Conservation (phyloP, 2,797 vertebrate genomes). For the Brachyrhaphis roseni region DNA sequence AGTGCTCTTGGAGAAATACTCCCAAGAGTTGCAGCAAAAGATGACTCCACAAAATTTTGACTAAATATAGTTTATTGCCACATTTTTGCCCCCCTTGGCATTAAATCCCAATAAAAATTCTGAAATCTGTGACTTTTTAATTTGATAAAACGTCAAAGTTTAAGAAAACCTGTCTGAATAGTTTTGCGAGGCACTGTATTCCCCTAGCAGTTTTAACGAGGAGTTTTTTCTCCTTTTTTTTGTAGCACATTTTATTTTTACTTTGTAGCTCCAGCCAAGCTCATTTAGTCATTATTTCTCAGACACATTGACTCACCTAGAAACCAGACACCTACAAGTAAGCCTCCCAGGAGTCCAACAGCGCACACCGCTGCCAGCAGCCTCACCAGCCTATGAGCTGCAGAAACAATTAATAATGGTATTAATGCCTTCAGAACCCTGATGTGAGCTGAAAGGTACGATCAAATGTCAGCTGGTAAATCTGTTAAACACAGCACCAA, state of each 20-base stretch:
- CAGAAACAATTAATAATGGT: slow-evolving; percentile 61
- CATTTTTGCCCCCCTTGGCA: not conserved
- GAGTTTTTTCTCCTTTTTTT: not conserved
- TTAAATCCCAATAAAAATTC: not conserved
- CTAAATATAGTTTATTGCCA: not conserved
- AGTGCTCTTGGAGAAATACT: not conserved
- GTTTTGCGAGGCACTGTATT: not conserved
- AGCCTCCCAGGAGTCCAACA: slow-evolving; percentile 81
- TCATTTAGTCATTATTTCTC: slow-evolving; percentile 48
- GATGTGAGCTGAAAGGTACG: slow-evolving; percentile 39
- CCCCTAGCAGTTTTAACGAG: slow-evolving; percentile 3
- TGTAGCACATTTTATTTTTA: slow-evolving; percentile 17
- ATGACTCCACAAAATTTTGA: not conserved
- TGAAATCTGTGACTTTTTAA: not conserved
- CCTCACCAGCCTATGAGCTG: slow-evolving; percentile 75
- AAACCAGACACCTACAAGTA: slow-evolving; percentile 83
- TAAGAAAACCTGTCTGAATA: not conserved
- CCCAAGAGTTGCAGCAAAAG: not conserved
- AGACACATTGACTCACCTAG: slow-evolving; percentile 77
- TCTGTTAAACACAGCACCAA: slow-evolving; percentile 4
- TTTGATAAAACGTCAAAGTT: not conserved
- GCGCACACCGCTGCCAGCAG: slow-evolving; percentile 78
- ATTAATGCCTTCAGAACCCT: slow-evolving; percentile 52
- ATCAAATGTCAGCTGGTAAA: slow-evolving; percentile 58
- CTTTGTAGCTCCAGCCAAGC: slow-evolving; percentile 26